These are phyloP conservation scores for Epizoanthus ramosus DNA, from an alignment of 92 coral and sea anemone genomes.

Conservation along the genomic window DNA sequence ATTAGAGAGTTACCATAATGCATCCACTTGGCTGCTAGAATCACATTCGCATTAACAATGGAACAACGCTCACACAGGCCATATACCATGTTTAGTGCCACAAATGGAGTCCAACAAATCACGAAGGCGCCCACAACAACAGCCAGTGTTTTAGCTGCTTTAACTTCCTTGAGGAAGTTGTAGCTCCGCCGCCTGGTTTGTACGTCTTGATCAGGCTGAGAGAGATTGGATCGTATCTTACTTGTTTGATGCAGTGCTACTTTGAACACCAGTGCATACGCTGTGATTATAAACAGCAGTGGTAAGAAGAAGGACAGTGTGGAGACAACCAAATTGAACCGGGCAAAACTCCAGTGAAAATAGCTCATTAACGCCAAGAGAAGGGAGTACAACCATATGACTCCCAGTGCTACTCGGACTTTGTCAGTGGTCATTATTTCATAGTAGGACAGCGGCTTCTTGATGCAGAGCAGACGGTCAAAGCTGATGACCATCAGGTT, in stretches of 20 bases:
- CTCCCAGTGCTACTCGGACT: conserved; percentile 44
- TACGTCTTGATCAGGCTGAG: conserved; percentile 37
- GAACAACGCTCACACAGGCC: conserved; percentile 71
- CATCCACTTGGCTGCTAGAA: conserved; percentile 85
- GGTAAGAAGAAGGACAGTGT: conserved; percentile 82
- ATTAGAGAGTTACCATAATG: conserved; percentile 89
- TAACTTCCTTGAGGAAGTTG: conserved; percentile 74
- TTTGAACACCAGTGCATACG: conserved; percentile 73
- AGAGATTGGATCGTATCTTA: conserved; percentile 49
- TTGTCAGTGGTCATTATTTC: conserved; percentile 57
- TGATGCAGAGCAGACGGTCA: conserved; percentile 73
- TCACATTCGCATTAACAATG: conserved; percentile 46
- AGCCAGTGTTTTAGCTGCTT: conserved; percentile 92
- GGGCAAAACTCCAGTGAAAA: conserved; percentile 51
- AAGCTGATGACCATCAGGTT: conserved; percentile 85
- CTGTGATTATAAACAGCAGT: conserved; percentile 69
- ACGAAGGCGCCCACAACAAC: conserved; percentile 87
- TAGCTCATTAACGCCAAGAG: conserved; percentile 66
- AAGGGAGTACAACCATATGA: conserved; percentile 74
- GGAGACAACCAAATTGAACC: conserved; percentile 68
- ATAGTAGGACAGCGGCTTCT: conserved; percentile 62
- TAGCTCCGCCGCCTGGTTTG: conserved; percentile 31
- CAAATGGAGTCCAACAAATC: conserved; percentile 90
- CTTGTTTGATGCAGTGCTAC: conserved; percentile 73
- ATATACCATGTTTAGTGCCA: conserved; percentile 71